Base-by-base conservation (phyloP, 2,888 invertebrate species). In the Pristionchus mayeri region DNA sequence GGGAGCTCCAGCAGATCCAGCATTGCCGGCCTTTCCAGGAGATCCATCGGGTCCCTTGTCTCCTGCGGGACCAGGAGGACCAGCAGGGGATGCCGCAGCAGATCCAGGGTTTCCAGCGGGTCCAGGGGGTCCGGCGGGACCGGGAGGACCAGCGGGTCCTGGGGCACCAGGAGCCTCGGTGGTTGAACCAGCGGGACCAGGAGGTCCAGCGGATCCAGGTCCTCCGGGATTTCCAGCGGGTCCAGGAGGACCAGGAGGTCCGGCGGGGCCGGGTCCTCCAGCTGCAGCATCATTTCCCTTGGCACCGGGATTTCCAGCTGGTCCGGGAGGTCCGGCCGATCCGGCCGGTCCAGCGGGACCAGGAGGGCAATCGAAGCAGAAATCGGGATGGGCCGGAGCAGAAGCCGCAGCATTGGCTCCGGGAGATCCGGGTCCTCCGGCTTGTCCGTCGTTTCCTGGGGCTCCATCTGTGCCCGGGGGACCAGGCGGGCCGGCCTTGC, bases 331-430 rank as follows among this genome's bases (percentile, higher is more conserved):
- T 54, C 81, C 81, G 27, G 81, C 63, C 13, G 30, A 30, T 60
- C 81, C 81, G 7, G 81, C 63, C 16, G 81, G 81, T 82, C 81
- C 81, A 44, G 81, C 81, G 9, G 81, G 81, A 21, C 81, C 81
- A 13, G 84, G 84, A 11, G 60, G 75, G 48, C 76, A 78, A 21
- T 78, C 78, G 84, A 60, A 60, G 84, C 76, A 78, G 78, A 84
- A 78, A 2, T 76, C 78, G 63, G 84, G 84, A 30, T 54, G 52
- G 34, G 78, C 76, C 1, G 84, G 48, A 37, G 84, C 52, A 3
- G 84, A 13, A 24, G 84, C 37, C 1, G 54, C 60, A 1, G 84
- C 60, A 18, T 44, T 30, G 44, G 84, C 44, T 13, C 76, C 84
- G n/a, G 81, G 81, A 3, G 63, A 11, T 4, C 81, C 81, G 37